Evolutionary conservation across 2,797 vertebrate species (phyloP).

Genomic region (Bradypodion pumilum): DNA sequence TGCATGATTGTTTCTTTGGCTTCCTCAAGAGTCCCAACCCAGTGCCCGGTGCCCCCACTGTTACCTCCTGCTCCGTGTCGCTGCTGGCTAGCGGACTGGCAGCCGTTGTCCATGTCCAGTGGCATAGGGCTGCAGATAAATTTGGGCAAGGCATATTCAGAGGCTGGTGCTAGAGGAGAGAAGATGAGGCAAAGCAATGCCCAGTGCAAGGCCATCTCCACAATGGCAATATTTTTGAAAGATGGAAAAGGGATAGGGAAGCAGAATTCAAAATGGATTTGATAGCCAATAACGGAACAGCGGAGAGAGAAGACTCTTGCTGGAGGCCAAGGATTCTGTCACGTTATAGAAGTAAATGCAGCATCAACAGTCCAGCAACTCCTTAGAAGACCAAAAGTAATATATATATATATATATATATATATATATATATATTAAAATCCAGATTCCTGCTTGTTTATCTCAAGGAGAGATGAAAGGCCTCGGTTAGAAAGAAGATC

Average conservation of each 20-base stretch:
- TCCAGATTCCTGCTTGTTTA: neutral
- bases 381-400: neutral
- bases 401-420: no score
- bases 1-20: constrained; percentile 84
- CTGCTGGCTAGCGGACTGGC: constrained; percentile 68
- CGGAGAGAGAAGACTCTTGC: neutral
- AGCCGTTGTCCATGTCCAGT: constrained; percentile 69
- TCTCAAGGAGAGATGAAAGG: neutral
- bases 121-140: constrained; percentile 85
- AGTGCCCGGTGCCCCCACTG: constrained; percentile 54
- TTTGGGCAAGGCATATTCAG: constrained; percentile 70
- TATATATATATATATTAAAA: neutral
- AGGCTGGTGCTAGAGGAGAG: neutral
- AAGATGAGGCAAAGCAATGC: constrained; percentile 5
- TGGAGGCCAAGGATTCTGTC: neutral
- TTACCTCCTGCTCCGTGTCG: constrained; percentile 39
- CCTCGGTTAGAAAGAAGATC: neutral
- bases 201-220: constrained; percentile 12
- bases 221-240: neutral
- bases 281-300: neutral
- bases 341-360: neutral
- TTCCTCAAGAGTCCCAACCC: constrained; percentile 81
- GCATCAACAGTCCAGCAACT: neutral
- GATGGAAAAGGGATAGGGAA: neutral
- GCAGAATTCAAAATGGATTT: neutral